Conservation (phyloP, 2,888 invertebrate species). For the Leptarthrus brevirostris region DNA sequence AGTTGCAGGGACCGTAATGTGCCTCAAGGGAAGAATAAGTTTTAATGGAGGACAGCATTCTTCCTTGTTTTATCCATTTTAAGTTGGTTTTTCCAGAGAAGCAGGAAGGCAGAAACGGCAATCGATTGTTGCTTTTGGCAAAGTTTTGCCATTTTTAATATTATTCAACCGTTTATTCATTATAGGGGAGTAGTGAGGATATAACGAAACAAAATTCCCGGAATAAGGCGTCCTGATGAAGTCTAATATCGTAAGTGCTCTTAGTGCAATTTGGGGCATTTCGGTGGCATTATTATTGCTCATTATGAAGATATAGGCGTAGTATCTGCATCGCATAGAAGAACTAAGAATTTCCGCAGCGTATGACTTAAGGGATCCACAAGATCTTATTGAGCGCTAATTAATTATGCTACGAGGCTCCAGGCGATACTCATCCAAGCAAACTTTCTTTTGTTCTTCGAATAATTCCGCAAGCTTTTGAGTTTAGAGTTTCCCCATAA, state of each 20-base stretch:
- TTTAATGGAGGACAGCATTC: constrained; percentile 35
- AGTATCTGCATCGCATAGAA: background rate
- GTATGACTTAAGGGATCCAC: background rate
- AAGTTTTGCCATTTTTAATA: constrained; percentile 41
- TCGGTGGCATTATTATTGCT: background rate
- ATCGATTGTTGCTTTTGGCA: constrained; percentile 33
- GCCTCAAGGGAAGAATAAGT: constrained; percentile 40
- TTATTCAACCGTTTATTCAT: constrained; percentile 21
- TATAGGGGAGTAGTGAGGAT: background rate
- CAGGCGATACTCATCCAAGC: too few relatives aligned
- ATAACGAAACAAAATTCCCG: background rate
- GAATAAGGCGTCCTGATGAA: background rate
- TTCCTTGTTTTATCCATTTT: constrained; percentile 12
- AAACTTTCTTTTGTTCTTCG: too few relatives aligned
- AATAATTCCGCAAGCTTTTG: too few relatives aligned
- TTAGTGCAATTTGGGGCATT: background rate
- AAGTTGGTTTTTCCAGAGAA: constrained; percentile 8
- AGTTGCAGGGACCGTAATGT: constrained; percentile 22
- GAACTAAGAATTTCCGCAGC: background rate
- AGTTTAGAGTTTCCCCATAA: too few relatives aligned
- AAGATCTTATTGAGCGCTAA: background rate
- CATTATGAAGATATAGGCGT: background rate
- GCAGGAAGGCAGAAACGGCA: background rate
- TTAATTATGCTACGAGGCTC: background rate
- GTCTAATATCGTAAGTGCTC: constrained; percentile 40